Percentiles rank a stretch among this genome's conserved stretches.
Conservation (phyloP, 1,140 invertebrate genomes). For the Bombus turneri region DNA sequence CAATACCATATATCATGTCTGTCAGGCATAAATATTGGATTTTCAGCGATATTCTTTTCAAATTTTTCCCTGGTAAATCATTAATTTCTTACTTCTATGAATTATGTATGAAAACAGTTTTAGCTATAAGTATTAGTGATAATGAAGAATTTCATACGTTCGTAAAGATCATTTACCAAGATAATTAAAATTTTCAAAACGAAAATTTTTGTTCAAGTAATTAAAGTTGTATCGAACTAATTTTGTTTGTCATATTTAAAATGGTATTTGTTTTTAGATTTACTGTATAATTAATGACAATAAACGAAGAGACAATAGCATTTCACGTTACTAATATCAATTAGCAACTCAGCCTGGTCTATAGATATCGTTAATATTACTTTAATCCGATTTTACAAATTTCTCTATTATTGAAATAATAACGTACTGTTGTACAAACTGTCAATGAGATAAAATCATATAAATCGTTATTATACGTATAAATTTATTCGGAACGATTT, state of each 20-base stretch:
- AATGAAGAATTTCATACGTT: not conserved
- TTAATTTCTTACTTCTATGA: not conserved
- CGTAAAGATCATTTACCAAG: not conserved
- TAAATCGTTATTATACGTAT: not conserved
- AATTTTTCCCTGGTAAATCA: not conserved
- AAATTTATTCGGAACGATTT: slow-evolving; percentile 5
- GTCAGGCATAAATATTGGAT: slow-evolving; percentile 1
- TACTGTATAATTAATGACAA: not conserved
- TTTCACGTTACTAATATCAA: not conserved
- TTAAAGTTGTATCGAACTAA: too few relatives aligned
- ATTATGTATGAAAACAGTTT: not conserved
- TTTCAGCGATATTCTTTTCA: not conserved
- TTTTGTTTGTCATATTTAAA: too few relatives aligned
- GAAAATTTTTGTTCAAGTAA: not conserved
- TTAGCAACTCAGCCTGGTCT: not conserved
- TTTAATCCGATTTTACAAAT: not conserved
- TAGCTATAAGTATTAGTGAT: not conserved
- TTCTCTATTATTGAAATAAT: not conserved
- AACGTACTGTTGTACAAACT: too few relatives aligned
- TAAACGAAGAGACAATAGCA: not conserved
- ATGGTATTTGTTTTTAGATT: too few relatives aligned
- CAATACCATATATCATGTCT: not conserved
- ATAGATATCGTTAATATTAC: too few relatives aligned
- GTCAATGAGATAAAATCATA: not conserved
- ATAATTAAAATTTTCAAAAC: not conserved